Evolutionary conservation across 2,888 invertebrate genomes (phyloP), one percentile per base, ranked within the genome.

Genomic region (Pelosia muscerda): DNA sequence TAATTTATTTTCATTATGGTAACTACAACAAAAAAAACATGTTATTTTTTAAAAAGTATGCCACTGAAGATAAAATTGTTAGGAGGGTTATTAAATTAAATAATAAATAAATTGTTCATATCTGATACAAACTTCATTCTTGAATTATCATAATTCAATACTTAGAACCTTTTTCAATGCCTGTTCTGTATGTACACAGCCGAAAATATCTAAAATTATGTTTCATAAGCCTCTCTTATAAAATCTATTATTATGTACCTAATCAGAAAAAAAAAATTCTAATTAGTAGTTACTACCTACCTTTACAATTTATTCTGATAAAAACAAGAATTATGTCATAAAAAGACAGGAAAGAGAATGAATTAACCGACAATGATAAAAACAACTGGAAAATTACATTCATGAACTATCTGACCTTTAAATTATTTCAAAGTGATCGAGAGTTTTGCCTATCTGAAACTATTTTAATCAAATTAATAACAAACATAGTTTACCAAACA

Each of bases 361-460:
- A 31, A 15, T 26, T 62, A 10, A 28, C 11, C 15, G 22, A 34
- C 15, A 19, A 25, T 38, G 42, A 11, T 13, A 26, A 28, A 8
- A 31, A 62, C n/a, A 19, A 31, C 8, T 15, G 53, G 31, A 1
- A 54, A 53, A 25, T 13, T 1, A 42, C 2, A 38, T 42, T 9
- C 56, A 59, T 55, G 31, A 68, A 66, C 78, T 72, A 68, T 38
- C 59, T 86, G 92, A 92, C 92, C 91, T 92, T 87, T 90, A 66
- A 73, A 81, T 74, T 81, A 79, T 84, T 78, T 63, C 58, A 76
- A 80, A 79, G 78, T 66, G 77, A 77, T 42, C 63, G 31, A 79
- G 81, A 81, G 81, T 81, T 81, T 79, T 82, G 73, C 66, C 3
- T 4, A 15, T 54, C 58, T 1, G 19, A 58, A 76, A 69, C n/a